Evolutionary conservation across 2,113 vertebrate species (phyloP), one percentile per base, ranked within the genome.

Genomic region (Triplophysa tibetana): DNA sequence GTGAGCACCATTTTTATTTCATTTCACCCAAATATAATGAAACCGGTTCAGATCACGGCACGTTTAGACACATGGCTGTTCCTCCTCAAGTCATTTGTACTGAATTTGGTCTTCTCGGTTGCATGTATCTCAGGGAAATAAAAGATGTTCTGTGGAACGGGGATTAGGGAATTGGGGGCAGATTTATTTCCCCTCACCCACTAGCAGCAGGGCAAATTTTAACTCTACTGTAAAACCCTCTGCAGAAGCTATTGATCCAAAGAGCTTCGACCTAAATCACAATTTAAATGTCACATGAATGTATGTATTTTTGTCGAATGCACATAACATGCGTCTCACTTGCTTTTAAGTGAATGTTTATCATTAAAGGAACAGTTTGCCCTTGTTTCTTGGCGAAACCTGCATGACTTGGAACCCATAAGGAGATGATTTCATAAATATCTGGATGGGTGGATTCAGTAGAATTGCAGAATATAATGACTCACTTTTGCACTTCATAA

Each of bases 21-120:
- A 50, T 63, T 11, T 52, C 21, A 50, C 45, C 70, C 70, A 62
- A 74, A 61, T 23, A 45, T 45, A 45, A 45, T 45, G 11, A 11
- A 45, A 45, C 43, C 43, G 33, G 33, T 1, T 38, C 33, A 38
- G 33, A 45, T 45, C 43, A 45, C 5, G 19, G 21, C 24, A 17
- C 1, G 8, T 75, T 61, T 48, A 24, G 21, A 38, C 33, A 45
- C 56, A 45, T 75, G 72, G 41, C 58, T 29, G 9, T 75, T 63
- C 60, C 58, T 75, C 58, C 58, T 75, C 73, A 48, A 75, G 10
- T 75, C 21, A 50, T 75, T 63, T 62, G 73, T 45, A 62, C 58
- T 29, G 41, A 54, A 41, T 74, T 60, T 50, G 38, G 41, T 63
- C 73, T 29, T 26, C 43, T 50, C 45, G 21, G 24, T 61, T 16